Conservation (phyloP, 2,888 invertebrate genomes). For the Idaea dimidiata region DNA sequence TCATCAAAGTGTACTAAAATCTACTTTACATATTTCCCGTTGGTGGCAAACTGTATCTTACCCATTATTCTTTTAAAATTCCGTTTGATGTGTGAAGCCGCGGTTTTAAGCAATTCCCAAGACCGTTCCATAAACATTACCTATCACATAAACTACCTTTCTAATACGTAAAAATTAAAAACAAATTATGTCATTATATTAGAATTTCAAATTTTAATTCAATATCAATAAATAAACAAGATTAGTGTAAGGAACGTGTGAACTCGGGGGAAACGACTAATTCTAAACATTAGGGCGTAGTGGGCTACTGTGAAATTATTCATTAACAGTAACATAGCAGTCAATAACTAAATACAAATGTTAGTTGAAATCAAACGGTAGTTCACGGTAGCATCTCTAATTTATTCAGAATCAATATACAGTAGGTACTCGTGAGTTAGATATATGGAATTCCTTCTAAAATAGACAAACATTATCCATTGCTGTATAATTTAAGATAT, state of each 20-base stretch:
- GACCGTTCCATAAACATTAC: neutral
- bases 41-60: neutral
- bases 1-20: neutral
- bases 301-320: neutral
- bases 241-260: neutral
- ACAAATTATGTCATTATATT: slow-evolving; percentile 1
- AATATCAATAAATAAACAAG: neutral
- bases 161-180: slow-evolving; percentile 23
- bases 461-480: neutral
- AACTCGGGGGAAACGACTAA: neutral
- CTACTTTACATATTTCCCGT: neutral
- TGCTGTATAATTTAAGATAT: neutral
- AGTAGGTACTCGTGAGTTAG: neutral
- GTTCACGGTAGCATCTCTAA: slow-evolving; percentile 51
- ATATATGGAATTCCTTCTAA: neutral
- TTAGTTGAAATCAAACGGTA: slow-evolving; percentile 38
- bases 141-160: slow-evolving; percentile 15
- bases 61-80: neutral
- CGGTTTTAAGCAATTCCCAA: neutral
- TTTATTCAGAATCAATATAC: slow-evolving; percentile 26
- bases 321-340: neutral
- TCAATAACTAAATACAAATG: neutral
- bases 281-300: neutral
- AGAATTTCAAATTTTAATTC: neutral
- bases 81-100: neutral